Conservation (phyloP, 1,140 invertebrate genomes). For the Drepana arcuata region DNA sequence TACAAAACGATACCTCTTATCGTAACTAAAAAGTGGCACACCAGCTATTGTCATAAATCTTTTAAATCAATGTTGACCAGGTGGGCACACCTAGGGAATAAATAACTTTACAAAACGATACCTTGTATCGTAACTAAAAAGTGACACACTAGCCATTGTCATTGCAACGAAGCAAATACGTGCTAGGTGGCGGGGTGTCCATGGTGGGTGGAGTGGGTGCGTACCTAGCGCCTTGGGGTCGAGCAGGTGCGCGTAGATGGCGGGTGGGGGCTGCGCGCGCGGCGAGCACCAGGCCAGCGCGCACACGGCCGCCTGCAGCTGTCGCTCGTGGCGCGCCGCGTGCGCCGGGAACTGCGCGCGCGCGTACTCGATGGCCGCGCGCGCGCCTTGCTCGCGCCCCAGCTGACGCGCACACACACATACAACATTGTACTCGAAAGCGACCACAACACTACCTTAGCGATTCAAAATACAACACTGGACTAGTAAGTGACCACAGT, state of each 20-base stretch:
- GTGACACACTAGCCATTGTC: neutral
- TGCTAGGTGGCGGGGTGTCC: too few relatives aligned
- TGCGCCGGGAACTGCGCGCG: constrained; percentile 81
- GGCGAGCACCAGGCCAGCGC: constrained; percentile 53
- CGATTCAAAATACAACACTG: too few relatives aligned
- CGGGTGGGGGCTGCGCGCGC: constrained; percentile 26
- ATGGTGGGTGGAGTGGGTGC: neutral
- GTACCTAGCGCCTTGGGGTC: constrained; percentile 38
- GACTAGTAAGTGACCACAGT: too few relatives aligned
- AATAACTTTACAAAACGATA: too few relatives aligned
- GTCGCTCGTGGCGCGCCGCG: constrained; percentile 54
- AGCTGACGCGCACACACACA: constrained; percentile 22
- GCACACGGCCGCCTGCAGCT: constrained; percentile 53
- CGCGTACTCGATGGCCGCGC: constrained; percentile 87
- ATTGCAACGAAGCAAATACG: too few relatives aligned
- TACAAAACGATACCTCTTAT: too few relatives aligned
- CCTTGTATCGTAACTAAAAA: too few relatives aligned
- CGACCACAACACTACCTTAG: too few relatives aligned
- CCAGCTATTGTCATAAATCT: neutral
- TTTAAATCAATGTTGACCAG: too few relatives aligned
- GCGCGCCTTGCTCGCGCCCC: constrained; percentile 42
- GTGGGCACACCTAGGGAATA: too few relatives aligned
- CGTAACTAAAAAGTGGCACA: too few relatives aligned
- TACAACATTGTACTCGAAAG: too few relatives aligned
- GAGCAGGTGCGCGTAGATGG: constrained; percentile 39